Conservation (phyloP, 1,140 invertebrate genomes). For the Anthonomus grandis region DNA sequence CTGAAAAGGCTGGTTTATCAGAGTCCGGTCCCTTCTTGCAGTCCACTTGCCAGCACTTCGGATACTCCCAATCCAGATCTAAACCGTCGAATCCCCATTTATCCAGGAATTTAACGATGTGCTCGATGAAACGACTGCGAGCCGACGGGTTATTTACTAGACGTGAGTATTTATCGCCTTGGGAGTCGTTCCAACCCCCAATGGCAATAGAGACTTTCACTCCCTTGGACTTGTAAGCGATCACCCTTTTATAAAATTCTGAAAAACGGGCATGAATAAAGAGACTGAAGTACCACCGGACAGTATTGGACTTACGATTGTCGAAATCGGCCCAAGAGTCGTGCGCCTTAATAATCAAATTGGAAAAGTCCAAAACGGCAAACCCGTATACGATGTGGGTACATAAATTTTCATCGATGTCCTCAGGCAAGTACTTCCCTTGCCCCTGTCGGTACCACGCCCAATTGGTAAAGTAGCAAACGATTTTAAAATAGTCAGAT, state of each 20-base stretch:
- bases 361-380: slow-evolving; percentile 76
- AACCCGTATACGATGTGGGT: slow-evolving; percentile 93
- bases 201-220: slow-evolving; percentile 79
- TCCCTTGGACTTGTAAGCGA: slow-evolving; percentile 72
- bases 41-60: slow-evolving; percentile 83
- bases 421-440: slow-evolving; percentile 78
- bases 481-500: slow-evolving; percentile 62
- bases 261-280: slow-evolving; percentile 6
- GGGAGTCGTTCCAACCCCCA: slow-evolving; percentile 89
- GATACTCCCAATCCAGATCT: slow-evolving; percentile 90
- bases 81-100: slow-evolving; percentile 84
- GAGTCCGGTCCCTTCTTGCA: slow-evolving; percentile 79
- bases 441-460: slow-evolving; percentile 83
- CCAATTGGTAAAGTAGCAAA: slow-evolving; percentile 95
- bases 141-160: slow-evolving; percentile 72
- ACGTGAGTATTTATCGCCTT: slow-evolving; percentile 79
- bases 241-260: slow-evolving; percentile 82
- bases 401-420: slow-evolving; percentile 82
- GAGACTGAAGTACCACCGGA: too few species aligned
- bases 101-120: slow-evolving; percentile 72
- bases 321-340: slow-evolving; percentile 88
- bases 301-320: slow-evolving; percentile 59
- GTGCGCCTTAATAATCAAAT: slow-evolving; percentile 74
- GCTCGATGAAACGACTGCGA: slow-evolving; percentile 67
- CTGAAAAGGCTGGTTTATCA: slow-evolving; percentile 75